Conservation (phyloP, 2,888 invertebrate genomes). For the Willowsia nigromaculata region DNA sequence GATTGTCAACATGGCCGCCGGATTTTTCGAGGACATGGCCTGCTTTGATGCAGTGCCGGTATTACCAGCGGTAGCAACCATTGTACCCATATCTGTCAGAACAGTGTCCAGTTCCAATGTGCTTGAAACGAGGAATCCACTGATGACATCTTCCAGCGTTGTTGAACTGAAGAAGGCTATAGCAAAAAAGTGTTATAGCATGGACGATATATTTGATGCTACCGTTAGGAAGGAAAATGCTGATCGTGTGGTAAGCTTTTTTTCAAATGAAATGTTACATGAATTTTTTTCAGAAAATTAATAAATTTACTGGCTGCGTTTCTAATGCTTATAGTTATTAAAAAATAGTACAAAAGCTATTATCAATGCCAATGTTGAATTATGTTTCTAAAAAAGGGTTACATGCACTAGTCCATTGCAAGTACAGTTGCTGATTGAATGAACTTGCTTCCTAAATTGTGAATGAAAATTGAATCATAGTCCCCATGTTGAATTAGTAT, state of each 20-base stretch:
- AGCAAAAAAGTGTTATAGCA: constrained; percentile 71
- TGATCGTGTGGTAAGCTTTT: constrained; percentile 54
- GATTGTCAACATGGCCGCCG: constrained; percentile 13
- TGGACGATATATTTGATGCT: constrained; percentile 76
- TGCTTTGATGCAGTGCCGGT: constrained; percentile 66
- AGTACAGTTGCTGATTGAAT: no score
- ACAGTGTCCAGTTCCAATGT: constrained; percentile 72
- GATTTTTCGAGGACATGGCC: constrained; percentile 52
- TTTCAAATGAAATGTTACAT: no score
- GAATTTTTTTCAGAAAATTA: no score
- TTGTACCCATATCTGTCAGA: constrained; percentile 72
- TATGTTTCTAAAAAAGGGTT: no score
- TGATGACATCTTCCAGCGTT: not conserved
- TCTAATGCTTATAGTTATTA: no score
- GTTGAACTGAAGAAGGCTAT: not conserved
- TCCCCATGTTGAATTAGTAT: no score
- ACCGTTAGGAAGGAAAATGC: constrained; percentile 45
- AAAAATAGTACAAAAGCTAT: no score
- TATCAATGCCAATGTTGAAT: no score
- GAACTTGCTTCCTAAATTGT: no score
- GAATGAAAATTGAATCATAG: no score
- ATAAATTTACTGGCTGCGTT: no score
- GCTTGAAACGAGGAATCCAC: constrained; percentile 52
- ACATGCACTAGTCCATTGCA: no score
- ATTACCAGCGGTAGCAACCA: constrained; percentile 54